Percentiles rank a stretch among this genome's conserved stretches.
Conservation (phyloP, 2,888 invertebrate species). For the Furcula furcula region DNA sequence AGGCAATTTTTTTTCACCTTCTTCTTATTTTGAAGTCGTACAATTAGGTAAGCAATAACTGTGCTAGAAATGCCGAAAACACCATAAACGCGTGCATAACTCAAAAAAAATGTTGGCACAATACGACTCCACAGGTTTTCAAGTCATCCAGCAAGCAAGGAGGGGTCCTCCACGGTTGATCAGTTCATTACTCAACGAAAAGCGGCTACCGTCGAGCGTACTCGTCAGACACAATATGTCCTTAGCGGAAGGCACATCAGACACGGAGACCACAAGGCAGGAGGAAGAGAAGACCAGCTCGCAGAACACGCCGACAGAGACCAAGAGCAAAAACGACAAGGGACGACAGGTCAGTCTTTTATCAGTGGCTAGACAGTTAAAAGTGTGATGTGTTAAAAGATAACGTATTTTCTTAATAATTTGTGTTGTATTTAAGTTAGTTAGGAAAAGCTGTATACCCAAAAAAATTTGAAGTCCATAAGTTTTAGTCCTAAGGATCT, state of each 20-base stretch:
- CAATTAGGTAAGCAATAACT: no score
- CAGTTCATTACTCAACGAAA: slow-evolving; percentile 58
- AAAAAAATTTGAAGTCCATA: no score
- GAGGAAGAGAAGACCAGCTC: slow-evolving; percentile 30
- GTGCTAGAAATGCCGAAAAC: no score
- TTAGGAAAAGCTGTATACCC: no score
- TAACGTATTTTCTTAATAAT: no score
- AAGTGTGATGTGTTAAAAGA: no score
- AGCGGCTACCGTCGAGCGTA: slow-evolving; percentile 43
- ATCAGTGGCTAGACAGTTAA: no score
- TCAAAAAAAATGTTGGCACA: slow-evolving; percentile 2
- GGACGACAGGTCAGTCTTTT: slow-evolving; percentile 30
- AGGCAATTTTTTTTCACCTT: no score
- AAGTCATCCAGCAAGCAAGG: slow-evolving; percentile 34
- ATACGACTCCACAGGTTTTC: slow-evolving; percentile 37
- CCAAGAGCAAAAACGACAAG: slow-evolving; percentile 38
- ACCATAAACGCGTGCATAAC: no score
- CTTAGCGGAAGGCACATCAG: slow-evolving; percentile 71
- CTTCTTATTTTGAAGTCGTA: no score
- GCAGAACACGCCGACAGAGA: slow-evolving; percentile 22
- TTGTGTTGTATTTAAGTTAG: no score
- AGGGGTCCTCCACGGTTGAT: slow-evolving; percentile 59
- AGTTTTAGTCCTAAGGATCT: no score
- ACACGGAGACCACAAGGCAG: slow-evolving; percentile 52
- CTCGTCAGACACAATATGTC: slow-evolving; percentile 70